These are phyloP conservation scores for Orientallactaga sibirica DNA, from an alignment of 2,797 vertebrate genomes.

Conservation along the genomic window DNA sequence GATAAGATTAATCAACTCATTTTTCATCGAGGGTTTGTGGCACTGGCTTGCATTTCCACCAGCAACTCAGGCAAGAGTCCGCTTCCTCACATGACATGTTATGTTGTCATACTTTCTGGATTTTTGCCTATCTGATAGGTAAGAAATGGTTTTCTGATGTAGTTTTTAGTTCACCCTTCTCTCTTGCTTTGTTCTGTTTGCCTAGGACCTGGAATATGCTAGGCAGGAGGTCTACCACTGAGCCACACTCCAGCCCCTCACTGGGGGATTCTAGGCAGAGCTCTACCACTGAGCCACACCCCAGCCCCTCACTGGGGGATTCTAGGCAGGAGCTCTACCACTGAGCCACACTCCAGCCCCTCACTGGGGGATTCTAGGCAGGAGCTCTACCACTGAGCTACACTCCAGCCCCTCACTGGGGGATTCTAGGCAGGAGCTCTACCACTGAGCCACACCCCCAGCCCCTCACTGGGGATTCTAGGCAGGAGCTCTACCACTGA, in stretches of 20 bases:
- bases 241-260: background rate
- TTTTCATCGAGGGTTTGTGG: background rate
- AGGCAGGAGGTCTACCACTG: background rate
- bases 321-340: background rate
- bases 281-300: background rate
- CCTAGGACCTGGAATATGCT: background rate
- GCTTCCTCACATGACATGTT: background rate
- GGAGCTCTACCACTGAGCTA: background rate
- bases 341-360: background rate
- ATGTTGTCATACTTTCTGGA: background rate
- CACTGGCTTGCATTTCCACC: conserved; percentile 24
- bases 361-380: background rate
- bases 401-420: no score
- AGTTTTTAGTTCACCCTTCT: background rate
- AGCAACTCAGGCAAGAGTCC: background rate
- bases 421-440: no score
- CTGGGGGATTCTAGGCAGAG: background rate
- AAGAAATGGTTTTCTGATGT: background rate
- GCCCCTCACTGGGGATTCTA: no score
- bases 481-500: background rate
- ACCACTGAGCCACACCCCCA: background rate
- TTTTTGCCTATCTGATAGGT: conserved; percentile 64
- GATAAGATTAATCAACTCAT: conserved; percentile 48
- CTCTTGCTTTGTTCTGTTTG: background rate
- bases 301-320: background rate